phyloP scores from a whole-genome alignment of 2,888 invertebrate genomes.

The Drosophila austrosaltans region DNA sequence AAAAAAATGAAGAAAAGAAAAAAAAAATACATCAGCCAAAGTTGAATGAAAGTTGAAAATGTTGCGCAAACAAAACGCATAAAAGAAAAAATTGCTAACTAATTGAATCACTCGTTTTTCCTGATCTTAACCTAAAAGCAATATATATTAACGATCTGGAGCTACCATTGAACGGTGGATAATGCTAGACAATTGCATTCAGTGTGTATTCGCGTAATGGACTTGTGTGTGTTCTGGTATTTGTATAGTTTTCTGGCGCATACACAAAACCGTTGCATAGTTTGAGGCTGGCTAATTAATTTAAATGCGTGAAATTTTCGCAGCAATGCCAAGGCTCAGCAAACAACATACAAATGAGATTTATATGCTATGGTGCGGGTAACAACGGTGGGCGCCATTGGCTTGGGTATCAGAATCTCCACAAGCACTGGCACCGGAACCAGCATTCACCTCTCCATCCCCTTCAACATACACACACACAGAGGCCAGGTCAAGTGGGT shows the following conservation, averaged over 20 bases:
- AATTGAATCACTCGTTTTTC: neutral
- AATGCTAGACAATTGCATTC: conserved; percentile 6
- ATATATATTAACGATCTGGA: conserved; percentile 1
- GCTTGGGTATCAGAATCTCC: conserved; percentile 6
- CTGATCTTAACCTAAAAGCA: neutral
- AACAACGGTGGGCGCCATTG: neutral
- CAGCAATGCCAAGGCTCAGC: conserved; percentile 57
- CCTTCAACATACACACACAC: neutral
- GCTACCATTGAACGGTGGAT: neutral
- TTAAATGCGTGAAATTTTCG: conserved; percentile 70
- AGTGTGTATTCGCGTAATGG: neutral
- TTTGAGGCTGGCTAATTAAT: conserved; percentile 60
- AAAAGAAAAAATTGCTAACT: neutral
- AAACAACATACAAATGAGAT: conserved; percentile 49
- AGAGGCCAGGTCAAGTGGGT: conserved; percentile 55
- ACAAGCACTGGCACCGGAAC: neutral
- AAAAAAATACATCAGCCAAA: conserved; percentile 3
- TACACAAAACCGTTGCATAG: conserved; percentile 1
- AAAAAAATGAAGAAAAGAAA: neutral
- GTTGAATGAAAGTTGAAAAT: conserved; percentile 16
- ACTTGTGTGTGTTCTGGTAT: neutral
- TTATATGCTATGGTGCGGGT: neutral
- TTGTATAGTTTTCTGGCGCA: neutral
- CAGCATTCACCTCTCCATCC: neutral
- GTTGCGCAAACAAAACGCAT: neutral